Percentiles rank a stretch among this genome's conserved stretches.
Evolutionary conservation across 1,140 invertebrate genomes (phyloP).

Genomic region (Drosophila nigromelanica): DNA sequence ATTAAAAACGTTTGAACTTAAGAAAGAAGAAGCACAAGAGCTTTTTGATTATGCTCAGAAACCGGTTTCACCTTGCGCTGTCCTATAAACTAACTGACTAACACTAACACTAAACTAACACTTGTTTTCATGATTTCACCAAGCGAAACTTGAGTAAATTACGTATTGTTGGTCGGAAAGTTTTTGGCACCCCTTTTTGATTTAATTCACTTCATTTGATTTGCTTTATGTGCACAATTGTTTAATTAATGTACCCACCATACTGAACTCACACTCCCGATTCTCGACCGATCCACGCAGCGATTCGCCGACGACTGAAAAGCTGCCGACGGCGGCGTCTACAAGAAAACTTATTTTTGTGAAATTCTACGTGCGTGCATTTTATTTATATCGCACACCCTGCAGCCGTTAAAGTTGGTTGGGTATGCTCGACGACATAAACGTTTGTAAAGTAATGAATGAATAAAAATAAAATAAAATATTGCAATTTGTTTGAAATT

Average conservation of each 20-base stretch:
- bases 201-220: background rate
- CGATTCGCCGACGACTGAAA: conserved; percentile 9
- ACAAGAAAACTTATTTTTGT: background rate
- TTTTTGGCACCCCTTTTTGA: too few relatives aligned
- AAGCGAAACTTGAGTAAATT: too few relatives aligned
- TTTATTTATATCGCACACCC: background rate
- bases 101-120: too few relatives aligned
- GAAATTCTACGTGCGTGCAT: background rate
- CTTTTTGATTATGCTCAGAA: too few relatives aligned
- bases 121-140: too few relatives aligned
- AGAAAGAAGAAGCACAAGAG: background rate
- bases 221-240: background rate
- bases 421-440: background rate
- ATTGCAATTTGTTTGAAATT: too few relatives aligned
- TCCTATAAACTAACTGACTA: too few relatives aligned
- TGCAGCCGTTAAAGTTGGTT: background rate
- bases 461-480: too few relatives aligned
- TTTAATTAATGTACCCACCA: conserved; percentile 8
- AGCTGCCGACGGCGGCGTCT: too few relatives aligned
- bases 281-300: background rate
- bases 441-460: background rate
- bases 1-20: background rate
- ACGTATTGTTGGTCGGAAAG: too few relatives aligned
- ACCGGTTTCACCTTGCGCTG: too few relatives aligned
- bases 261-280: background rate